Evolutionary conservation across 2,888 invertebrate species (phyloP).

Genomic region (Meganola albula): DNA sequence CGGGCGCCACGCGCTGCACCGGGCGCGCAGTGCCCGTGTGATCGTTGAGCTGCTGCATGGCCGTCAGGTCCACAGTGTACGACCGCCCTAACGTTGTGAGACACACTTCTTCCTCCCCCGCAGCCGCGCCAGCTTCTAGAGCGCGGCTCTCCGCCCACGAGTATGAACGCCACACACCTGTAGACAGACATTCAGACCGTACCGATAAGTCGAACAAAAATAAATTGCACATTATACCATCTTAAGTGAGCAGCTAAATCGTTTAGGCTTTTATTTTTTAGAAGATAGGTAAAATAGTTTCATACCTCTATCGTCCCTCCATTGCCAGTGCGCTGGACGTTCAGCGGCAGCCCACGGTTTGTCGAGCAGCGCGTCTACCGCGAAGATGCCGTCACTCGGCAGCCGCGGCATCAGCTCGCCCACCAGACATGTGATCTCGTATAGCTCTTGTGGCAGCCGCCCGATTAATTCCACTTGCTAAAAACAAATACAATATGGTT

Average conservation of each 20-base stretch:
- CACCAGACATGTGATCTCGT: constrained; percentile 97
- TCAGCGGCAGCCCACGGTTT: constrained; percentile 87
- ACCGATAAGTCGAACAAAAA: no score
- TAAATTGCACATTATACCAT: no score
- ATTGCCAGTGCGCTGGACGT: constrained; percentile 96
- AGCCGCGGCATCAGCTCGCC: constrained; percentile 98
- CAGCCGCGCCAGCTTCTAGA: constrained; percentile 95
- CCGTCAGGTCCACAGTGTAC: constrained; percentile 96
- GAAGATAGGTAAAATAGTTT: no score
- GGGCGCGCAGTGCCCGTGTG: constrained; percentile 96
- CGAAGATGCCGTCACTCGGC: constrained; percentile 96
- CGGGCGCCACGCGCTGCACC: constrained; percentile 88
- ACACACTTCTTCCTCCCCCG: constrained; percentile 96
- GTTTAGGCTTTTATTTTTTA: no score
- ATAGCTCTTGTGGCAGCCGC: constrained; percentile 96
- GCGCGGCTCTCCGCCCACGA: constrained; percentile 95
- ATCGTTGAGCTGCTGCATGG: constrained; percentile 99
- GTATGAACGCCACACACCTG: constrained; percentile 93
- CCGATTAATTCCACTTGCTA: constrained; percentile 89
- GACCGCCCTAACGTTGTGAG: constrained; percentile 94
- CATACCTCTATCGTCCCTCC: constrained; percentile 97
- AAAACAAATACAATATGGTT: no score
- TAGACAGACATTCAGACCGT: no score
- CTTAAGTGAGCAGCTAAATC: no score
- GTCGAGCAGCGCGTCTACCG: constrained; percentile 92